Percentiles rank a stretch among this genome's conserved stretches.
These are phyloP conservation scores for Eulithis testata DNA, from an alignment of 2,888 invertebrate species.

Conservation along the genomic window DNA sequence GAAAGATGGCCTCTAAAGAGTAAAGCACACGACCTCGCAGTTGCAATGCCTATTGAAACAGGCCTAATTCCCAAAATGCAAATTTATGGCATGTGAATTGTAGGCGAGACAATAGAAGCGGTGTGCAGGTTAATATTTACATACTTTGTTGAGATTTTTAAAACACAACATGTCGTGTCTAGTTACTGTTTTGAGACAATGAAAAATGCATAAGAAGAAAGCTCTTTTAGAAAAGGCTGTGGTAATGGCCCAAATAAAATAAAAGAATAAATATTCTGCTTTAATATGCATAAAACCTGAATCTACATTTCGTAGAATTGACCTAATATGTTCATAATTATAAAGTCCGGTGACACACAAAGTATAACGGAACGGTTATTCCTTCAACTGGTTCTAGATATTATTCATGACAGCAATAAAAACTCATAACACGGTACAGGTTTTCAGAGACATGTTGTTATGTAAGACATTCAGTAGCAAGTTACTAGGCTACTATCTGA, in stretches of 20 bases:
- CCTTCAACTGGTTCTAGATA: slow-evolving; percentile 39
- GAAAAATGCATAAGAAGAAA: slow-evolving; percentile 55
- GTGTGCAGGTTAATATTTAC: slow-evolving; percentile 64
- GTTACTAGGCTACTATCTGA: slow-evolving; percentile 55
- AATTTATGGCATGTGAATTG: slow-evolving; percentile 72
- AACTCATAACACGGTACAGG: slow-evolving; percentile 43
- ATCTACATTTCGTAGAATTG: slow-evolving; percentile 34
- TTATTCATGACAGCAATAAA: slow-evolving; percentile 40
- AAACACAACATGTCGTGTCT: slow-evolving; percentile 50
- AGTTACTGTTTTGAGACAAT: slow-evolving; percentile 44
- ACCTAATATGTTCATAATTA: slow-evolving; percentile 32
- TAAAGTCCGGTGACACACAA: slow-evolving; percentile 37
- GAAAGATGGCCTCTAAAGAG: neutral
- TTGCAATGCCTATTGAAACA: slow-evolving; percentile 58
- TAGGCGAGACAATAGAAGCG: slow-evolving; percentile 71
- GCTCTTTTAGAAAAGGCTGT: slow-evolving; percentile 41
- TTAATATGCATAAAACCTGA: slow-evolving; percentile 21
- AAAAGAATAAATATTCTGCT: slow-evolving; percentile 32
- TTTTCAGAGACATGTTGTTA: slow-evolving; percentile 40
- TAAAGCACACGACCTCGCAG: slow-evolving; percentile 20
- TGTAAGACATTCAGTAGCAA: slow-evolving; percentile 42
- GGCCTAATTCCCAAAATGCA: slow-evolving; percentile 78
- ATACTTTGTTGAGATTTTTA: slow-evolving; percentile 62
- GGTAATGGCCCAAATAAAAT: slow-evolving; percentile 26
- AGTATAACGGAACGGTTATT: slow-evolving; percentile 34